Evolutionary conservation across 2,113 vertebrate species (phyloP), one percentile per base, ranked within the genome.

Genomic region (Siniperca knerii): DNA sequence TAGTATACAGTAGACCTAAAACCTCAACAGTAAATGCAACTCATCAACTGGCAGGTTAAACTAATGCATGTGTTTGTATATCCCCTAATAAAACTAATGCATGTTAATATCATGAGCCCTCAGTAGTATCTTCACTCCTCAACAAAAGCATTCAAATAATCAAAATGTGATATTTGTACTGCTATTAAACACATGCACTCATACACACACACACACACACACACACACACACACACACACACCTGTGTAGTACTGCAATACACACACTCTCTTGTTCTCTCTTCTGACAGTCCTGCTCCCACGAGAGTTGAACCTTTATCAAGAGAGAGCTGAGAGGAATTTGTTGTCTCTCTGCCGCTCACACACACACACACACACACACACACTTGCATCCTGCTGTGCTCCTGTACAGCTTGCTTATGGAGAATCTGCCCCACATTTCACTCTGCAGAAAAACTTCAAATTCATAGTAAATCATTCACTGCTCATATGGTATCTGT

Each of bases 261-360:
- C 52, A 82, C 46, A 58, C 57, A 72, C 52, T 29, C 75, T 69
- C 55, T 64, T 66, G 58, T 67, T 73, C 73, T 79, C 21, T 46
- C 44, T 37, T 11, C 71, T 55, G 44, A 61, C 23, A 57, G 25
- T 37, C 10, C 44, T 82, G 25, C 78, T 85, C 75, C 44, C 79
- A 42, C 2, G n/a, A 73, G 44, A 77, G 70, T 23, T 18, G 54
- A 70, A 61, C 21, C 66, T 78, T 89, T 75, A 89, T 78, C 58
- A 81, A 48, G 42, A 74, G 37, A 73, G 20, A 81, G 77, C 69
- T 11, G 21, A 46, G 66, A 81, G 73, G 84, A 71, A 84, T 77
- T 23, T 78, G 40, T 52, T 67, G 2, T 79, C 65, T 60, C 33
- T 2, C 48, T n/a, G 35, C 4, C 33, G 40, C 68, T 37, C 50